Conservation (phyloP, 2,797 vertebrate genomes). For the Catharus ustulatus region DNA sequence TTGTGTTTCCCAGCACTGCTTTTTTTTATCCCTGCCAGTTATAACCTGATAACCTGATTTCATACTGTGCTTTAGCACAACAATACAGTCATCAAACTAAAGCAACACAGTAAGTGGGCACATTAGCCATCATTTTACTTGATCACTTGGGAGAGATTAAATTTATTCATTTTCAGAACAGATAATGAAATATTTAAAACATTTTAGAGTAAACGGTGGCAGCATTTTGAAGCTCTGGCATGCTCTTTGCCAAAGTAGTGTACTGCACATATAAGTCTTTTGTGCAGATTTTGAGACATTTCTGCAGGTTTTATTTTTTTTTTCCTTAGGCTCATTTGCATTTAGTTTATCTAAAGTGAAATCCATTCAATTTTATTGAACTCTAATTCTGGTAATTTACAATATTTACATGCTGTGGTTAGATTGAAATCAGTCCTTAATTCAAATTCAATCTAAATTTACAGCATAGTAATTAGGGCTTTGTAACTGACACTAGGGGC, state of each 20-base stretch:
- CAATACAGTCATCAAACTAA: constrained; percentile 81
- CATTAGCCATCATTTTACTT: constrained; percentile 81
- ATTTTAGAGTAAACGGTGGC: constrained; percentile 60
- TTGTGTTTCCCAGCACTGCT: constrained; percentile 64
- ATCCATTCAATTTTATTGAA: constrained; percentile 83
- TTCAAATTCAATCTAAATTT: constrained; percentile 88
- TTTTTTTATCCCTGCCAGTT: constrained; percentile 76
- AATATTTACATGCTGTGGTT: constrained; percentile 83
- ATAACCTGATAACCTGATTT: constrained; percentile 80
- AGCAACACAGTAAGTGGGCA: constrained; percentile 79
- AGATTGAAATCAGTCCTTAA: constrained; percentile 85
- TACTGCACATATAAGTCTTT: background rate
- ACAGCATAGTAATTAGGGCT: constrained; percentile 85
- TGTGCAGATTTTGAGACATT: constrained; percentile 66
- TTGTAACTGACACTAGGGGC: constrained; percentile 84
- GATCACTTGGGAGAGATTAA: constrained; percentile 81
- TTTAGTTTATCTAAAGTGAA: constrained; percentile 81
- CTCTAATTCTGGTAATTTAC: constrained; percentile 84
- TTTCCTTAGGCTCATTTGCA: constrained; percentile 71
- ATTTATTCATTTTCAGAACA: constrained; percentile 80
- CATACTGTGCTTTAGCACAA: constrained; percentile 79
- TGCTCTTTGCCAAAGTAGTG: constrained; percentile 44
- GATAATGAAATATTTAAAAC: constrained; percentile 83
- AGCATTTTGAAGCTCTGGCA: constrained; percentile 52
- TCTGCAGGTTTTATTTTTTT: constrained; percentile 19